Evolutionary conservation across 2,797 vertebrate genomes (phyloP), one percentile per base, ranked within the genome.

Genomic region (Rhinoraja longicauda): DNA sequence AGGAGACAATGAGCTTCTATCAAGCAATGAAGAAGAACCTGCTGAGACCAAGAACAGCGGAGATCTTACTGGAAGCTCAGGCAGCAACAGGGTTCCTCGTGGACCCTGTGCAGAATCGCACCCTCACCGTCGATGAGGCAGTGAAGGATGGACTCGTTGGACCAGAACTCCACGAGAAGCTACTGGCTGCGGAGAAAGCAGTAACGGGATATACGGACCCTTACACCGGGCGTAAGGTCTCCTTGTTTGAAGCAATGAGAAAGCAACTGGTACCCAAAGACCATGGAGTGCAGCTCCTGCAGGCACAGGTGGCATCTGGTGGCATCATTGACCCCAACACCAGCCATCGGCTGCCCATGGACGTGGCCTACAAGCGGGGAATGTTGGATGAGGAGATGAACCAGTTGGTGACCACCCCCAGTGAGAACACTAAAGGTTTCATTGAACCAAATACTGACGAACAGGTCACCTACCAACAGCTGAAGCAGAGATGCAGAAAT

Each of bases 251-350:
- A 95, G 98, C 99, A 5, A 99, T 99, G 94, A 98, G 96, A 94
- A 98, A 98, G 95, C 98, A 96, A 94, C 96, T 99, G 1, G 97
- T 99, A 13, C 98, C 99, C 94, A 99, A 98, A 95, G 99, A 99
- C 94, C 97, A 98, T 0, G 99, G 98, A 45, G 98, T 99, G 96
- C 96, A 98, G 94, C 94, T 99, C 94, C 96, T 99, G 94, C 99
- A 99, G 93, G 98, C 98, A 0, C 99, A 99, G 96, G 98, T 98
- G 90, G 99, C 98, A 96, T 99, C 98, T 0, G 99, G 99, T 0
- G 99, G 99, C 94, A 99, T 99, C 95, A 98, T 99, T 6, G 99
- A 99, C 94, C 98, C 98, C 29, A 59, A 93, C 94, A 97, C 96
- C 0, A 99, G 99, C 0, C 76, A 93, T 93, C 93, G 57, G 57